A percentile compares a stretch with the other conserved stretches of the same genome.
Evolutionary conservation across 2,797 vertebrate genomes (phyloP).

Genomic region (Coranthus polyacanthus): DNA sequence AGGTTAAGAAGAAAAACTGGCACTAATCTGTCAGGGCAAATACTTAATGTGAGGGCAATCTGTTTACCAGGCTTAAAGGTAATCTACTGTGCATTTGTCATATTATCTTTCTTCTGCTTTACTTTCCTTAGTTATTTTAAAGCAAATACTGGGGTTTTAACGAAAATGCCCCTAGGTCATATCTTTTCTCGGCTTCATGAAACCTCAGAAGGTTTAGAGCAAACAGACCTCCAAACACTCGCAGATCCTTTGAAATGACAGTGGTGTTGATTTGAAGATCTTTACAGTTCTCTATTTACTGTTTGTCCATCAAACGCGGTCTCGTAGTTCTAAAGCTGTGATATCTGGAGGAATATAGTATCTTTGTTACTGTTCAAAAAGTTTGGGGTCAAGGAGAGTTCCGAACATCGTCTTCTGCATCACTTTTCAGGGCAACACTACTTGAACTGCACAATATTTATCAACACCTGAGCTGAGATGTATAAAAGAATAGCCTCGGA

Average conservation of each 20-base stretch:
- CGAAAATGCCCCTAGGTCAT: slow-evolving; percentile 75
- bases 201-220: slow-evolving; percentile 79
- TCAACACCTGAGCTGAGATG: too few species aligned
- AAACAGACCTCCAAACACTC: slow-evolving; percentile 80
- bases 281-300: slow-evolving; percentile 83
- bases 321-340: slow-evolving; percentile 27
- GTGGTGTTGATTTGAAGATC: slow-evolving; percentile 78
- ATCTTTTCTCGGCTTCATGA: slow-evolving; percentile 76
- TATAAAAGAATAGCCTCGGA: too few species aligned
- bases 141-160: slow-evolving; percentile 81
- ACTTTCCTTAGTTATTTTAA: slow-evolving; percentile 70
- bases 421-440: background rate
- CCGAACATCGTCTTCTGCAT: background rate
- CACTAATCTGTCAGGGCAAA: slow-evolving; percentile 65
- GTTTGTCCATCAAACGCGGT: slow-evolving; percentile 73
- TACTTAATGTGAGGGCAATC: slow-evolving; percentile 65
- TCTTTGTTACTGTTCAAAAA: slow-evolving; percentile 26
- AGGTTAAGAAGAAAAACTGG: slow-evolving; percentile 46
- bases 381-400: slow-evolving; percentile 41
- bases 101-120: slow-evolving; percentile 66
- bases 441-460: too few species aligned
- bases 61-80: slow-evolving; percentile 74
- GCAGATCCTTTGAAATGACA: slow-evolving; percentile 82
- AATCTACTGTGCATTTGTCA: slow-evolving; percentile 71
- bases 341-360: slow-evolving; percentile 8